Conservation (phyloP, 2,113 vertebrate genomes). For the Sigmodon hispidus region DNA sequence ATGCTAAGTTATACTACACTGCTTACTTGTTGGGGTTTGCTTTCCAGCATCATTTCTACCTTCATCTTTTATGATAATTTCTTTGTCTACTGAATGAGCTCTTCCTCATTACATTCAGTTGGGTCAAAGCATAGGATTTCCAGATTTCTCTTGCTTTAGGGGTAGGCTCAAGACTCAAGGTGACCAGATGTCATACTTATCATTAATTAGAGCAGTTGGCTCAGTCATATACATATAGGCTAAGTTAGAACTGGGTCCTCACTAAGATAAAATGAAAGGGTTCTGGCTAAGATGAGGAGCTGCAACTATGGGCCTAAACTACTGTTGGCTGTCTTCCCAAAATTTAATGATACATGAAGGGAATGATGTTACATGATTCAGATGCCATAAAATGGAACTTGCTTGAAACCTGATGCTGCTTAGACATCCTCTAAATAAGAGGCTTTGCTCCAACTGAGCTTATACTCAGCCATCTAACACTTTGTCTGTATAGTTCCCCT, state of each 20-base stretch:
- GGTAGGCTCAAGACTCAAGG: not conserved
- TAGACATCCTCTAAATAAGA: not conserved
- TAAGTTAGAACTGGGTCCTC: not conserved
- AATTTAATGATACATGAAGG: fast-evolving
- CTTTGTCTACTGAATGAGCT: not conserved
- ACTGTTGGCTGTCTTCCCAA: not conserved
- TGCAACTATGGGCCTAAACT: not conserved
- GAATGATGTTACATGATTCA: not conserved
- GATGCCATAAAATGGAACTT: not conserved
- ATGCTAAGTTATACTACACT: not conserved
- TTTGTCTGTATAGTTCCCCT: not conserved
- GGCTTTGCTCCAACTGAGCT: no score
- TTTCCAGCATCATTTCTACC: not conserved
- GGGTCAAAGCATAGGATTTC: not conserved
- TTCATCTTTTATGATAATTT: not conserved
- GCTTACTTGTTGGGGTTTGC: not conserved
- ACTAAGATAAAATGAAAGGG: not conserved
- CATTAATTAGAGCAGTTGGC: not conserved
- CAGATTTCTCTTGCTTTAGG: not conserved
- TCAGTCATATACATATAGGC: not conserved
- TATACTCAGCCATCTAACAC: not conserved
- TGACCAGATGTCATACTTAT: not conserved
- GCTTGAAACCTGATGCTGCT: not conserved
- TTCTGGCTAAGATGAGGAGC: not conserved
- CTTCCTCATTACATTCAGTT: not conserved